Conservation (phyloP, 2,113 vertebrate species). For the Phylloscopus trochiloides region DNA sequence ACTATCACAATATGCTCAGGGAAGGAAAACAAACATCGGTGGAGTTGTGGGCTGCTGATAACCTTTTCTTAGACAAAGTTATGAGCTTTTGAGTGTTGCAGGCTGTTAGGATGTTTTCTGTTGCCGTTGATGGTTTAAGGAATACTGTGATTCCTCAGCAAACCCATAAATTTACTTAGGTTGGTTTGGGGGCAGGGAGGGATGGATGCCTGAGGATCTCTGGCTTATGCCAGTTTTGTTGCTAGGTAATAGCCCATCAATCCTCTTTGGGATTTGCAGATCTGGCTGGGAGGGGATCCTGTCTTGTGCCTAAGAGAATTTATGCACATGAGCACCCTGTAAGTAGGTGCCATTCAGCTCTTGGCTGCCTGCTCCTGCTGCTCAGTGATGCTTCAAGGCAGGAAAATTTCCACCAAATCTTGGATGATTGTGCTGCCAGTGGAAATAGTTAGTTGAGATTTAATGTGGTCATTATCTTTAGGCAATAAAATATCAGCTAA, state of each 20-base stretch:
- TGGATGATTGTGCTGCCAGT: constrained; percentile 33
- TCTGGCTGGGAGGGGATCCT: not conserved
- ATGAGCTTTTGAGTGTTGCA: not conserved
- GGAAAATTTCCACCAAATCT: not conserved
- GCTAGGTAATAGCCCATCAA: not conserved
- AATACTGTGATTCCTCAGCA: not conserved
- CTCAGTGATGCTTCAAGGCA: not conserved
- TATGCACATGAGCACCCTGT: not conserved
- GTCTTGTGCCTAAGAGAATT: not conserved
- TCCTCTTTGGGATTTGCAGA: not conserved
- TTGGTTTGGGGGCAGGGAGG: not conserved
- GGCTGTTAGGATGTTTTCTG: not conserved
- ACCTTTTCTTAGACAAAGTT: constrained; percentile 40
- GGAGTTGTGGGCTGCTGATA: constrained; percentile 26
- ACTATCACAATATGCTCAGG: constrained; percentile 1
- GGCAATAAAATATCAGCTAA: constrained; percentile 73
- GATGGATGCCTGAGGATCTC: not conserved
- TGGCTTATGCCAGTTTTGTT: not conserved
- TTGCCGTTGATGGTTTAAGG: not conserved
- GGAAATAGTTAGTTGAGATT: constrained; percentile 72
- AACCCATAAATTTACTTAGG: not conserved
- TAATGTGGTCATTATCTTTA: constrained; percentile 70
- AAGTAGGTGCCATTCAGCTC: not conserved
- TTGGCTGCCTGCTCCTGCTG: not conserved
- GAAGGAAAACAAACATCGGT: constrained; percentile 48